These are phyloP conservation scores for Oeneis ivallda DNA, from an alignment of 2,888 invertebrate genomes.

Conservation along the genomic window DNA sequence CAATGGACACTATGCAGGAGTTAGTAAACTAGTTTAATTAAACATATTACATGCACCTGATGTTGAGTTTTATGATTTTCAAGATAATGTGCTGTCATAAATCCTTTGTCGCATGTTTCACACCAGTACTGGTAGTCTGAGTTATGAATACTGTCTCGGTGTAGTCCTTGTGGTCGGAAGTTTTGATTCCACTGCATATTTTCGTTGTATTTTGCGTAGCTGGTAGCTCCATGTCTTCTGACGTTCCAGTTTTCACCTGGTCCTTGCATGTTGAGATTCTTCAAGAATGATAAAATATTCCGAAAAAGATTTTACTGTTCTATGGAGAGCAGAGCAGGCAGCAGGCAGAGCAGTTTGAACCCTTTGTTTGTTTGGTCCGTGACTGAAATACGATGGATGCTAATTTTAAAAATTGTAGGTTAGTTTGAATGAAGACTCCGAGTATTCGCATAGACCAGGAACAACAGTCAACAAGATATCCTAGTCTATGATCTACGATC, in stretches of 20 bases:
- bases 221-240: neutral
- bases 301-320: too few relatives aligned
- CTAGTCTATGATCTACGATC: too few relatives aligned
- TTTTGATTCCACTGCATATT: slow-evolving; percentile 23
- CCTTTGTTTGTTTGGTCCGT: too few relatives aligned
- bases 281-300: too few relatives aligned
- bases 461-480: too few relatives aligned
- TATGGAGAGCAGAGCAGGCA: too few relatives aligned
- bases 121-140: slow-evolving; percentile 77
- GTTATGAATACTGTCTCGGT: slow-evolving; percentile 23
- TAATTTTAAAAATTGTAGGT: too few relatives aligned
- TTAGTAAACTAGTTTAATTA: neutral
- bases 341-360: too few relatives aligned
- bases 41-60: slow-evolving; percentile 63
- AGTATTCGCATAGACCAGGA: too few relatives aligned
- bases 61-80: slow-evolving; percentile 88
- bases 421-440: too few relatives aligned
- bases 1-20: too few relatives aligned
- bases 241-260: neutral
- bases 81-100: slow-evolving; percentile 81
- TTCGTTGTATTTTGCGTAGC: slow-evolving; percentile 9
- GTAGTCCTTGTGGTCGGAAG: slow-evolving; percentile 9
- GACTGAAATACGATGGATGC: too few relatives aligned
- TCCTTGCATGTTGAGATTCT: slow-evolving; percentile 4
- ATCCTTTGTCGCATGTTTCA: slow-evolving; percentile 91